Percentiles rank a stretch among this genome's conserved stretches.
These are phyloP conservation scores for Mormyrus proboscirostris DNA, from an alignment of 2,797 vertebrate genomes.

Conservation along the genomic window DNA sequence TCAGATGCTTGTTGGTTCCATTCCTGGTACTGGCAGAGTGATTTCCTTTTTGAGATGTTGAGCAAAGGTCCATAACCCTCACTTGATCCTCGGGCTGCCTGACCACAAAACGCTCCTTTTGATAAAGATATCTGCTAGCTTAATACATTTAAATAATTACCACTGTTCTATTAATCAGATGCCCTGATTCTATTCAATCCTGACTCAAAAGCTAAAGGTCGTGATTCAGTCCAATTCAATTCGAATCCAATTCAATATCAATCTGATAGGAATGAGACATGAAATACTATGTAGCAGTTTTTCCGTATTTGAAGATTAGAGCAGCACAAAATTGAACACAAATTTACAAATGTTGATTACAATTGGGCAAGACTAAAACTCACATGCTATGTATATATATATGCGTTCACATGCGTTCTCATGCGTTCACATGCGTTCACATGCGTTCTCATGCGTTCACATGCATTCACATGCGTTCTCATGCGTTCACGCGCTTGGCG, in stretches of 20 bases:
- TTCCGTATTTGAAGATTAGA: not conserved
- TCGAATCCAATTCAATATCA: not conserved
- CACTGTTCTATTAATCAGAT: not conserved
- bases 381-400: no score
- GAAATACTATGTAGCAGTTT: not conserved
- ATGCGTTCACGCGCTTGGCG: no score
- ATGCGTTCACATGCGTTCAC: no score
- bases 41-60: not conserved
- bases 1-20: not conserved
- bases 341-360: not conserved
- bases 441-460: no score
- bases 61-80: not conserved
- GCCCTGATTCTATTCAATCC: not conserved
- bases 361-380: no score
- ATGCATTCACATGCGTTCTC: no score
- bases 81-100: not conserved
- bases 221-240: not conserved
- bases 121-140: not conserved
- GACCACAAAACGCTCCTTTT: not conserved
- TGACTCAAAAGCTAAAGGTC: not conserved
- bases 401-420: no score
- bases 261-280: not conserved
- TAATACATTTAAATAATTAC: not conserved
- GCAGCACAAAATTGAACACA: not conserved
- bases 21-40: not conserved